Evolutionary conservation across 2,797 vertebrate species (phyloP).

Genomic region (Brotula barbata): DNA sequence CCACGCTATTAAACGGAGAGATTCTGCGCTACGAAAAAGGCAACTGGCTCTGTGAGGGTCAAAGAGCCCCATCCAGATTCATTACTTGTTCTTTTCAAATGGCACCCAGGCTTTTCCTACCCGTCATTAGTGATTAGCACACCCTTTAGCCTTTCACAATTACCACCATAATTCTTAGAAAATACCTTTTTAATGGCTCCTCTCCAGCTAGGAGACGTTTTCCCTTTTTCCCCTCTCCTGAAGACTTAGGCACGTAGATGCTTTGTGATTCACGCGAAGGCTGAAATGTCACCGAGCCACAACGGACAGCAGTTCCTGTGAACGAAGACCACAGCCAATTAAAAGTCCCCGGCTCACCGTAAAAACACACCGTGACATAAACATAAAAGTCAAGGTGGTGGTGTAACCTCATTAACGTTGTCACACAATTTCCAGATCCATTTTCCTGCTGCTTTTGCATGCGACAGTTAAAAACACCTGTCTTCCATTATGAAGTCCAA

Average conservation of each 20-base stretch:
- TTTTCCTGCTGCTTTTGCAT: constrained; percentile 43
- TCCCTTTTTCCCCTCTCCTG: constrained; percentile 45
- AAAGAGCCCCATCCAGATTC: constrained; percentile 72
- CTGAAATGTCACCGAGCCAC: constrained; percentile 73
- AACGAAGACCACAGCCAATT: constrained; percentile 69
- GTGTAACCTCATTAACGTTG: constrained; percentile 74
- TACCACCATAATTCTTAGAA: constrained; percentile 73
- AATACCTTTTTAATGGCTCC: constrained; percentile 76
- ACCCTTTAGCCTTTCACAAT: constrained; percentile 74
- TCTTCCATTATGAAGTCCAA: constrained; percentile 29
- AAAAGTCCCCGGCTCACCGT: constrained; percentile 61
- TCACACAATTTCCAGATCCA: constrained; percentile 47
- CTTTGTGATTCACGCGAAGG: constrained; percentile 63
- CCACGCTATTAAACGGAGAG: constrained; percentile 75
- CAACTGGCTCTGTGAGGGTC: constrained; percentile 70
- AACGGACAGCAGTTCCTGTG: constrained; percentile 52
- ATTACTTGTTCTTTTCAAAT: constrained; percentile 76
- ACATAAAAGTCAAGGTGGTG: constrained; percentile 65
- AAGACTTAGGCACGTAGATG: constrained; percentile 65
- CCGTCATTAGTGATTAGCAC: constrained; percentile 78
- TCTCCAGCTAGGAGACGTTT: constrained; percentile 57
- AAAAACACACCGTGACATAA: constrained; percentile 65
- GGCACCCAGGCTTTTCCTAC: constrained; percentile 70
- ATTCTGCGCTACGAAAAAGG: constrained; percentile 64
- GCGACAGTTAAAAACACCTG: constrained; percentile 38